phyloP scores from a whole-genome alignment of 2,113 vertebrate genomes.

The Gracilinanus agilis region DNA sequence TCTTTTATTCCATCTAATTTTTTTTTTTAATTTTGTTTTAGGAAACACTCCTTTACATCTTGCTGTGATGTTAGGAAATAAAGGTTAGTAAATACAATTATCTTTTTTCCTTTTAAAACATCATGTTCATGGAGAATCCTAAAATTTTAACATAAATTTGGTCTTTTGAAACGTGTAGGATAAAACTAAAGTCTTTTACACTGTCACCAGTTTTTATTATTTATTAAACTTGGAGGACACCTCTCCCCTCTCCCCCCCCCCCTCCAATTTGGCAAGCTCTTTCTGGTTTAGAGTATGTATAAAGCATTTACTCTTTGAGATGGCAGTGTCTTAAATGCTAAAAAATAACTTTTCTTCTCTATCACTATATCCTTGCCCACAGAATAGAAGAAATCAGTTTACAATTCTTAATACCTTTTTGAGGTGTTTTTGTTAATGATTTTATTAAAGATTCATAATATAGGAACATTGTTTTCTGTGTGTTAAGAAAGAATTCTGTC shows the following conservation, averaged over 20 bases:
- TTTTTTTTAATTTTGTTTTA: slow-evolving; percentile 81
- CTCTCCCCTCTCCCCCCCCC: too few relatives aligned
- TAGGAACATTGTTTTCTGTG: background rate
- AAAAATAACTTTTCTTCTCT: background rate
- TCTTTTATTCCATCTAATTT: slow-evolving; percentile 56
- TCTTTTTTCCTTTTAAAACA: slow-evolving; percentile 46
- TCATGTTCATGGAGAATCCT: slow-evolving; percentile 7
- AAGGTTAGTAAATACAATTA: slow-evolving; percentile 89
- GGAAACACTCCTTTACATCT: slow-evolving; percentile 99
- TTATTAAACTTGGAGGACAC: background rate
- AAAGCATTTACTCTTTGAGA: background rate
- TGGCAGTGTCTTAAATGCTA: background rate
- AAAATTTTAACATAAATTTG: slow-evolving; percentile 51
- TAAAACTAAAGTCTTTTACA: slow-evolving; percentile 4
- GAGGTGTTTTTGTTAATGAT: background rate
- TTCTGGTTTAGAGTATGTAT: background rate
- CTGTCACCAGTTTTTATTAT: background rate
- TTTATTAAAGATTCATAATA: background rate
- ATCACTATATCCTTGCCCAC: background rate
- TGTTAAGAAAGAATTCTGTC: background rate
- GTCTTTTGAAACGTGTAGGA: slow-evolving; percentile 32
- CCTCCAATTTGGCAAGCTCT: background rate
- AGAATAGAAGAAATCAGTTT: background rate
- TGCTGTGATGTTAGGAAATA: slow-evolving; percentile 99
- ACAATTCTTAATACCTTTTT: background rate